Evolutionary conservation across 92 coral and sea anemone genomes (phyloP), one percentile per base, ranked within the genome.

Genomic region (Virgularia gustaviana): DNA sequence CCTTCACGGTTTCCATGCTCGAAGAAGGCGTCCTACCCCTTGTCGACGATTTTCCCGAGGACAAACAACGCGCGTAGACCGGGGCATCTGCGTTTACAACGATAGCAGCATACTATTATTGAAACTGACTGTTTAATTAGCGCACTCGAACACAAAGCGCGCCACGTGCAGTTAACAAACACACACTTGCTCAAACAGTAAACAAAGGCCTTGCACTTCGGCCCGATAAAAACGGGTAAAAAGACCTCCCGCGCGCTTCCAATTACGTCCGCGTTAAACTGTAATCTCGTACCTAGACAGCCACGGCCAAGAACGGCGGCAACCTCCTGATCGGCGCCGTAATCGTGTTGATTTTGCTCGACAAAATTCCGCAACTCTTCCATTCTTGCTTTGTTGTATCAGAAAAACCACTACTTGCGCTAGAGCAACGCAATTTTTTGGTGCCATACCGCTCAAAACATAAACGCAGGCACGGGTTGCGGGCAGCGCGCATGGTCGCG

Each of bases 251-350:
- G n/a, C n/a, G n/a, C n/a, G n/a, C 25, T 1, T 55, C 31, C 0
- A 28, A 33, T 34, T 4, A 60, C 15, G 10, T 15, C 4, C 9
- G 0, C 32, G 1, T 15, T n/a, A 60, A 28, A 32, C 7, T 1
- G 43, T 15, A 9, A n/a, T 34, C 23, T 16, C 49, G 18, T 3
- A 68, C 75, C 75, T 49, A 68, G 35, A 68, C 75, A 68, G 36
- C 75, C 43, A 36, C 75, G 57, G 34, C 85, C 75, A 22, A 88
- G 66, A 0, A 85, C 97, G 12, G 96, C 88, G 6, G 86, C 90
- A 18, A 83, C 90, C 64, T 91, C 97, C 65, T 91, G 96, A 72
- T 91, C 96, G 6, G 87, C 75, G 0, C 75, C 75, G 1, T 49
- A 68, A 68, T 68, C 75, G 36, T 68, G 30, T 68, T 49, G 75